A percentile compares a stretch with the other conserved stretches of the same genome.
These are phyloP conservation scores for Diadegma fenestrale DNA, from an alignment of 2,888 invertebrate species.

Conservation along the genomic window DNA sequence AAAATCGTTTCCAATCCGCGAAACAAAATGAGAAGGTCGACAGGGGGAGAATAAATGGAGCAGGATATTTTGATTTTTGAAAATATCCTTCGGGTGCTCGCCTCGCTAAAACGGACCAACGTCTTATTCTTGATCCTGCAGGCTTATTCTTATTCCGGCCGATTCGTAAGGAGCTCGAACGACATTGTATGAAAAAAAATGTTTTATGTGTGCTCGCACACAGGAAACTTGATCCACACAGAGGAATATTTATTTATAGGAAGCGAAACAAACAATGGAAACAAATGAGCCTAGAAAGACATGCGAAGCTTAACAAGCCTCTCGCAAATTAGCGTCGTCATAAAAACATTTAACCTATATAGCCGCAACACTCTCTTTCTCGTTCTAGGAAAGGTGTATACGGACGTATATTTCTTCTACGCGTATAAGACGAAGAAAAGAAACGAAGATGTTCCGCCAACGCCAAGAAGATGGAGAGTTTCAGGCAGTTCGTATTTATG, in stretches of 20 bases:
- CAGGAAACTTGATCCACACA: slow-evolving; percentile 9
- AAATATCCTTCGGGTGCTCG: too few species aligned
- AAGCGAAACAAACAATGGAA: slow-evolving; percentile 51
- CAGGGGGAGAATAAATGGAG: not conserved
- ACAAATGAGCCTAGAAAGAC: slow-evolving; percentile 62
- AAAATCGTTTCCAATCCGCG: not conserved
- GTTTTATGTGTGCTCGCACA: slow-evolving; percentile 28
- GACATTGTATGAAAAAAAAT: slow-evolving; percentile 43
- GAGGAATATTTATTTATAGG: slow-evolving; percentile 10
- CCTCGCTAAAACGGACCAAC: slow-evolving; percentile 64
- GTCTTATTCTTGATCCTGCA: slow-evolving; percentile 38
- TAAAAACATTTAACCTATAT: slow-evolving; percentile 57
- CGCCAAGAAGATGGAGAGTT: slow-evolving; percentile 67
- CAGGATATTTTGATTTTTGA: slow-evolving; percentile 1
- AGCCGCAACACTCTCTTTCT: slow-evolving; percentile 56
- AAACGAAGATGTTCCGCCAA: slow-evolving; percentile 49
- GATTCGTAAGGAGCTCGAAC: slow-evolving; percentile 55
- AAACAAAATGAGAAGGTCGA: not conserved
- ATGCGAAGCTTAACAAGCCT: slow-evolving; percentile 54
- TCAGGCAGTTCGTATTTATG: slow-evolving; percentile 74
- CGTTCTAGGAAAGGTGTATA: slow-evolving; percentile 46
- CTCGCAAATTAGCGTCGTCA: slow-evolving; percentile 62
- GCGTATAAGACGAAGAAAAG: slow-evolving; percentile 30
- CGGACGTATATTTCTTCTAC: not conserved
- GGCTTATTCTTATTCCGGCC: slow-evolving; percentile 19